These are phyloP conservation scores for Tauraco hartlaubi DNA, from an alignment of 2,797 vertebrate genomes.

Conservation along the genomic window DNA sequence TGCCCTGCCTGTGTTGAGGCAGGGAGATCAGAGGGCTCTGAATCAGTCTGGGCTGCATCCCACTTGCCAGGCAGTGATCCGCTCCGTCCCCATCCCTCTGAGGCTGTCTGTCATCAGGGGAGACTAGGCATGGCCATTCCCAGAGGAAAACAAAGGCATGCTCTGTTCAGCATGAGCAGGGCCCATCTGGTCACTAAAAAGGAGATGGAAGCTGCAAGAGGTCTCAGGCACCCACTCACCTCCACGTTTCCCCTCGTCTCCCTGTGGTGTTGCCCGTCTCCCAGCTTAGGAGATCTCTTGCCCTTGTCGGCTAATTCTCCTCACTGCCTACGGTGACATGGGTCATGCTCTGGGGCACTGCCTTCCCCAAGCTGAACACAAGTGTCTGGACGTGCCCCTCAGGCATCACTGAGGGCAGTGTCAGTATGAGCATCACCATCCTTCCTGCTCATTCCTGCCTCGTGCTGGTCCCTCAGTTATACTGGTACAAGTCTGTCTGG, in stretches of 20 bases:
- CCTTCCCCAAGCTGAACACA: not conserved
- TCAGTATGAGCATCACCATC: not conserved
- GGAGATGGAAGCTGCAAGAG: not conserved
- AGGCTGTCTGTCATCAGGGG: not conserved
- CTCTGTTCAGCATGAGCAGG: not conserved
- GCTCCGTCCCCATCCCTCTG: not conserved
- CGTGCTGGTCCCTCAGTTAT: not conserved
- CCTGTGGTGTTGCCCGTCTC: not conserved
- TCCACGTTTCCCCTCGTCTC: not conserved
- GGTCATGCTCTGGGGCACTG: not conserved
- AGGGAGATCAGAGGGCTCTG: not conserved
- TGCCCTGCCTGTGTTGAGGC: not conserved
- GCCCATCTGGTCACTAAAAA: not conserved
- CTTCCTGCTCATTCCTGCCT: not conserved
- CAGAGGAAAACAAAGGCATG: not conserved
- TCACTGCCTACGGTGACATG: not conserved
- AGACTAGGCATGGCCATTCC: not conserved
- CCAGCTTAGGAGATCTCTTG: not conserved
- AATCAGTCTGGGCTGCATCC: not conserved
- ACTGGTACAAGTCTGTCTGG: not conserved
- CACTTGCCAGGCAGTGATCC: not conserved
- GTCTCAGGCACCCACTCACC: constrained; percentile 19
- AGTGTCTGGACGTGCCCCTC: not conserved
- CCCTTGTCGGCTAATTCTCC: not conserved
- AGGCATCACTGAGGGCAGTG: not conserved